phyloP scores from a whole-genome alignment of 2,888 invertebrate species.

The Sesamia inferens region DNA sequence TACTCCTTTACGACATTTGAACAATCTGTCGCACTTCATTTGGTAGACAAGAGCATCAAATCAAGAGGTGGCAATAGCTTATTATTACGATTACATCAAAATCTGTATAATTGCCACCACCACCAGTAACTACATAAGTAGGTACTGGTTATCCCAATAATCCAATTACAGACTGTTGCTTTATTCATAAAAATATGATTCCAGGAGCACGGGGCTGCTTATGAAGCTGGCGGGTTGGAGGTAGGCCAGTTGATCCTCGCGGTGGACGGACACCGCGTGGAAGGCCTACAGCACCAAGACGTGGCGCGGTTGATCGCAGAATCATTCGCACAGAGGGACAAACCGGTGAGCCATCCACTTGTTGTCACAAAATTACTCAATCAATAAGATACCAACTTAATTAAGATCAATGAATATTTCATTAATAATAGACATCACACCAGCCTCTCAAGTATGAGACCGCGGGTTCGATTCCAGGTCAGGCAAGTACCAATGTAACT shows the following conservation, averaged over 20 bases:
- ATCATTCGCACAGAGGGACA: slow-evolving; percentile 96
- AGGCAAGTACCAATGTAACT: too few relatives aligned
- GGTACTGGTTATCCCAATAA: neutral
- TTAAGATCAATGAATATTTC: neutral
- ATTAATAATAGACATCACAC: neutral
- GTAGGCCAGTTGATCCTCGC: slow-evolving; percentile 98
- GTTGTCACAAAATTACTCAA: neutral
- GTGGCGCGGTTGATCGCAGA: slow-evolving; percentile 98
- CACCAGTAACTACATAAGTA: too few relatives aligned
- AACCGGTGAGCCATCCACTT: slow-evolving; percentile 83
- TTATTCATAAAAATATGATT: slow-evolving; percentile 57
- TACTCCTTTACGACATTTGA: neutral
- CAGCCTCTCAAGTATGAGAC: too few relatives aligned
- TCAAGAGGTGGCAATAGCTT: neutral
- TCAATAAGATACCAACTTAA: neutral
- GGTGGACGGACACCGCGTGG: slow-evolving; percentile 95
- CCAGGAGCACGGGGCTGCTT: slow-evolving; percentile 98
- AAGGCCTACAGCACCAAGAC: slow-evolving; percentile 96
- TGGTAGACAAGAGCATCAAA: neutral
- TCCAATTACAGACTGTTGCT: neutral
- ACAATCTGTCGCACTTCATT: neutral
- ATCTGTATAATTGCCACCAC: too few relatives aligned
- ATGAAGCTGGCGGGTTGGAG: slow-evolving; percentile 97
- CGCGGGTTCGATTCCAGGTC: too few relatives aligned
- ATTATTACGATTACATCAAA: neutral